These are phyloP conservation scores for Emmelina monodactyla DNA, from an alignment of 2,888 invertebrate genomes.

Conservation along the genomic window DNA sequence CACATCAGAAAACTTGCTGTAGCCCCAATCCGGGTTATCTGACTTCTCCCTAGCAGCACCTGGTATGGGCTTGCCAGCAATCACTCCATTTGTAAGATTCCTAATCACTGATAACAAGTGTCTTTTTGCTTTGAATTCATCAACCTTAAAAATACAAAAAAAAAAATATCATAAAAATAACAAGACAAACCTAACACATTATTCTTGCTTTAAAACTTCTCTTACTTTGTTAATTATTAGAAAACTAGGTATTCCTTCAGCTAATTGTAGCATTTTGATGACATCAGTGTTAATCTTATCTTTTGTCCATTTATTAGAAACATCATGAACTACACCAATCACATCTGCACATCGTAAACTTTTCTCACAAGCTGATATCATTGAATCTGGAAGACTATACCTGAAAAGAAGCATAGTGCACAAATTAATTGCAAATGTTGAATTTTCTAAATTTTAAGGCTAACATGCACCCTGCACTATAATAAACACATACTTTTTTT, in stretches of 20 bases:
- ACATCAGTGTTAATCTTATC: constrained; percentile 74
- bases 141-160: constrained; percentile 69
- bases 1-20: constrained; percentile 78
- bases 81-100: constrained; percentile 70
- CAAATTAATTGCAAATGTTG: background rate
- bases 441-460: background rate
- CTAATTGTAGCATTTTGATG: constrained; percentile 70
- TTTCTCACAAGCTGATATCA: constrained; percentile 60
- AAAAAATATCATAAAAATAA: no score
- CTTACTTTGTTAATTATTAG: constrained; percentile 92
- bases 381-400: constrained; percentile 45
- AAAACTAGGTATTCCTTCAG: constrained; percentile 70
- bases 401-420: no score
- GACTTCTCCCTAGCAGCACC: constrained; percentile 21
- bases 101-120: constrained; percentile 77
- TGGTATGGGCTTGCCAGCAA: constrained; percentile 47
- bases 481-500: no score
- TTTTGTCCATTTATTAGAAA: constrained; percentile 73
- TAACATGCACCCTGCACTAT: no score
- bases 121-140: constrained; percentile 73
- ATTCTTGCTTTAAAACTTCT: no score
- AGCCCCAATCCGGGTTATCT: constrained; percentile 29
- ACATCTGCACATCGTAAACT: constrained; percentile 77
- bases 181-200: no score
- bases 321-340: constrained; percentile 88